These are phyloP conservation scores for Rhodinocichla rosea DNA, from an alignment of 2,113 vertebrate species.

Conservation along the genomic window DNA sequence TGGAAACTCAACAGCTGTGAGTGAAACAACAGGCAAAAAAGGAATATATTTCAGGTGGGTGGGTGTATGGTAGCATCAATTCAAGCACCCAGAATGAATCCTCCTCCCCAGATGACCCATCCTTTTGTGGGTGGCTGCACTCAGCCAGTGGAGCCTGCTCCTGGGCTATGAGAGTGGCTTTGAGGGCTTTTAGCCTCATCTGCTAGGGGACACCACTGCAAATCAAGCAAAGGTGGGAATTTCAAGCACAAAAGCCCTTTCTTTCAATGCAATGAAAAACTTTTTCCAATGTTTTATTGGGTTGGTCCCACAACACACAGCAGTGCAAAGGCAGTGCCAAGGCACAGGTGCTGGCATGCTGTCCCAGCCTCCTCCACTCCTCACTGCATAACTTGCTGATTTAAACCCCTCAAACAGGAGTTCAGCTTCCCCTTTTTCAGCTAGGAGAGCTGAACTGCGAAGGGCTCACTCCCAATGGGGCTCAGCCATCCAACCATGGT, in stretches of 20 bases:
- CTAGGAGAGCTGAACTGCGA: background rate
- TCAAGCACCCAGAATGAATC: background rate
- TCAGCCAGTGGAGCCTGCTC: background rate
- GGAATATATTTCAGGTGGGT: background rate
- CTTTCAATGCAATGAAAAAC: background rate
- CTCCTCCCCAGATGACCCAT: background rate
- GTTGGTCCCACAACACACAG: background rate
- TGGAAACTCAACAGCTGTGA: background rate
- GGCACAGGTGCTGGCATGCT: rapidly evolving
- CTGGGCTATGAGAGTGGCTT: background rate
- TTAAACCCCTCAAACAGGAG: background rate
- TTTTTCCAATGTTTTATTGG: background rate
- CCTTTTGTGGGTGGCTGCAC: background rate
- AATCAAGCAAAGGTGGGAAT: background rate
- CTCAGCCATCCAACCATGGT: background rate
- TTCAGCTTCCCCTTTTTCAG: background rate
- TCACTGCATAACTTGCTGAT: rapidly evolving
- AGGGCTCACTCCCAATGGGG: rapidly evolving
- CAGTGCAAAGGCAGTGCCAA: background rate
- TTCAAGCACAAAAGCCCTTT: background rate
- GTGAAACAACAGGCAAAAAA: background rate
- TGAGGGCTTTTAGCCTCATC: background rate
- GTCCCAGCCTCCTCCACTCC: background rate
- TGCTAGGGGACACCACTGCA: background rate
- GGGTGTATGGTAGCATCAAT: background rate